Evolutionary conservation across 2,113 vertebrate genomes (phyloP).

Genomic region (Turdus rufiventris): DNA sequence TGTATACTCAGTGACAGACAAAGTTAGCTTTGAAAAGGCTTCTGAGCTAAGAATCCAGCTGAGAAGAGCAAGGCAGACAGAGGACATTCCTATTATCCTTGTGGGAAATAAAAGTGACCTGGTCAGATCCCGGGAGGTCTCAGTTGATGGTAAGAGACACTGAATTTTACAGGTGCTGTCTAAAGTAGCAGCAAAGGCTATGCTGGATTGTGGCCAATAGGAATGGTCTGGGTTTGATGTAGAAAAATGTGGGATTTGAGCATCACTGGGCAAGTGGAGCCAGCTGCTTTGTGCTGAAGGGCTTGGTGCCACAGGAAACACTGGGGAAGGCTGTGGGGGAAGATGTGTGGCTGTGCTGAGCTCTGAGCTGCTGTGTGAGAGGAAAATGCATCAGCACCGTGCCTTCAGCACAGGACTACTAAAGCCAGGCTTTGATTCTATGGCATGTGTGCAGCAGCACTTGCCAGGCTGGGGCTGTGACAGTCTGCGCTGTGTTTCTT

Average conservation of each 20-base stretch:
- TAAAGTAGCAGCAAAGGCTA: background rate
- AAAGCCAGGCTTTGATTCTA: background rate
- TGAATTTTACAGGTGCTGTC: background rate
- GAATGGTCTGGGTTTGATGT: background rate
- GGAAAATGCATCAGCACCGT: background rate
- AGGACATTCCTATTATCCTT: slow-evolving; percentile 97
- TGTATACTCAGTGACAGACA: slow-evolving; percentile 97
- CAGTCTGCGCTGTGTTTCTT: background rate
- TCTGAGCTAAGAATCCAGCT: slow-evolving; percentile 96
- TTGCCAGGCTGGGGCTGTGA: background rate
- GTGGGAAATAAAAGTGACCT: slow-evolving; percentile 98
- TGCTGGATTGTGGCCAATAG: background rate
- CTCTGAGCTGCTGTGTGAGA: background rate
- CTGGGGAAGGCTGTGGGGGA: background rate
- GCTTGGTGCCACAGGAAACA: background rate
- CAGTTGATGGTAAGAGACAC: slow-evolving; percentile 87
- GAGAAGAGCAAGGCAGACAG: slow-evolving; percentile 89
- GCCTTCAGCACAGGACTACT: background rate
- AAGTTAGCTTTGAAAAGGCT: slow-evolving; percentile 96
- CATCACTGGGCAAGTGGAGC: background rate
- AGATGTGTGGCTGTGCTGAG: background rate
- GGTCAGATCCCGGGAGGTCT: slow-evolving; percentile 95
- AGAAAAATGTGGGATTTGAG: background rate
- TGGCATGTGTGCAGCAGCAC: background rate
- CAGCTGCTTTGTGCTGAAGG: background rate